Evolutionary conservation across 1,140 invertebrate genomes (phyloP), one percentile per base, ranked within the genome.

Genomic region (Galleria mellonella): DNA sequence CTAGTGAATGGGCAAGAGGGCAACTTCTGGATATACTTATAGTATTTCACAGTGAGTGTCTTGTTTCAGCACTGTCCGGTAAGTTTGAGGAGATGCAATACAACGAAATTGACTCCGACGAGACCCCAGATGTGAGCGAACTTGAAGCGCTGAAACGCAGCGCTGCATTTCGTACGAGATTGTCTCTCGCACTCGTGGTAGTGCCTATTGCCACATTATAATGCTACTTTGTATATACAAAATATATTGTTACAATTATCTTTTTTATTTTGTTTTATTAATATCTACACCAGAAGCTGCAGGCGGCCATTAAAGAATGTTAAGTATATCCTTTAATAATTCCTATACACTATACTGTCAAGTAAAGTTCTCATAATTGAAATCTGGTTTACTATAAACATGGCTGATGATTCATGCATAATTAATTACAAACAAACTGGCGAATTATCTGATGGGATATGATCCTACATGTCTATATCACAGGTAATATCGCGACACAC

Each of bases 161-260:
- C 60, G 46, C 47, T 4, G 61, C 55, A 7, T 8, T 36, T 13
- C 44, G 32, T 9, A 10, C 12, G 14, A 33, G 33, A 31, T 40
- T 28, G 32, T 45, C 30, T 9, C 37, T 53, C 14, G 35, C 39
- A 29, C 48, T 62, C 40, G 51, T 47, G 10, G 12, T 72, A 54
- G 56, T 57, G 45, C 60, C 69, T 49, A 61, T 73, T 51, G 55
- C 64, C 51, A 66, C 69, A 69, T 71, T 75, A 66, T 83, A 77
- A 77, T 71, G 55, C 66, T 76, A 71, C 52, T 67, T 75, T 84
- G 72, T 83, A 83, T 72, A 84, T 82, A 84, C 40, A 27, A 55
- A 83, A 77, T 84, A 84, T 78, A 84, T 84, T 84, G 76, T 83
- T 83, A 84, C 64, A 62, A 71, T 75, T 71, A 74, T 55, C 48